Base-by-base conservation (phyloP, 2,797 vertebrate genomes). In the Amniataba percoides region DNA sequence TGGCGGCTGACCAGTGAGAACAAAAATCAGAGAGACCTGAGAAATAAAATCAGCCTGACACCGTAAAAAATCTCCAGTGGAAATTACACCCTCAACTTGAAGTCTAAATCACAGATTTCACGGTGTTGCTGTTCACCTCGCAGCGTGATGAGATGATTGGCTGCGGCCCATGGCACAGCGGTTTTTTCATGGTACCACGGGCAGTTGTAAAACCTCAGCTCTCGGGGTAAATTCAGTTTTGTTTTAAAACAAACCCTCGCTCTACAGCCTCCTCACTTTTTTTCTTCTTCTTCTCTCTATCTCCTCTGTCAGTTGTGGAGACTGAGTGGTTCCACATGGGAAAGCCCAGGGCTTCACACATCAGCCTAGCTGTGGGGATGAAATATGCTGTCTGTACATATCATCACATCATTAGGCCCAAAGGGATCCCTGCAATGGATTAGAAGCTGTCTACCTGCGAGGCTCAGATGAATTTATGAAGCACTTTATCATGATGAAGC, bases 321-420 rank as follows among this genome's bases (percentile, higher is more conserved):
- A 78, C 82, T 88, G 88, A 94, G 89, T 86, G 89, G 80, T 94
- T 94, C 91, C 94, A 94, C 92, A 90, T 93, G 93, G 86, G 88
- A 82, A 84, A 82, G 78, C 75, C 84, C 60, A 45, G 78, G 67
- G 84, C 89, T 88, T 92, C 80, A 86, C 89, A 86, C 88, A 85
- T 83, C 84, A 89, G 83, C 62, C 60, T 74, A 58, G 81, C 85
- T 56, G 78, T 36, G 69, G 81, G 80, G 89, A 87, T 90, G 87
- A 93, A 92, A 88, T 88, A 87, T 86, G 80, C 85, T 84, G 87
- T 93, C 92, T 86, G 90, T 85, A 87, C 89, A 90, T 85, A 92
- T 92, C 91, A 91, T 92, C 93, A 92, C 92, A 90, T 93, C 92
- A 90, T 93, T 93, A 93, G 85, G 84, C 87, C 91, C 93, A 81